Percentiles rank a stretch among this genome's conserved stretches.
These are phyloP conservation scores for Chloroceryle aenea DNA, from an alignment of 2,113 vertebrate species.

Conservation along the genomic window DNA sequence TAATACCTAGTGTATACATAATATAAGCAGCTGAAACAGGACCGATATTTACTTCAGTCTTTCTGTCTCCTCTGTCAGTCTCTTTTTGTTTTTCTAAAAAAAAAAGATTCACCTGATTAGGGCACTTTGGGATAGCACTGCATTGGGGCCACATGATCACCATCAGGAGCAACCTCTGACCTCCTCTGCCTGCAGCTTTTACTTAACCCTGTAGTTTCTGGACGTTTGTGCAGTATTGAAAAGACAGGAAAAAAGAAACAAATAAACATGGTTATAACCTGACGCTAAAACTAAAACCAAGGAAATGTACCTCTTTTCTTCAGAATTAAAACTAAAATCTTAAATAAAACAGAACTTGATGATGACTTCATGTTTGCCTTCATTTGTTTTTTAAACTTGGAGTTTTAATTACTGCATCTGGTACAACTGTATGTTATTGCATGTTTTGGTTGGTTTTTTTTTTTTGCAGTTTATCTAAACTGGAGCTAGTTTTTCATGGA, in stretches of 20 bases:
- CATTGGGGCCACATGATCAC: constrained; percentile 79
- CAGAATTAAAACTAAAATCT: constrained; percentile 98
- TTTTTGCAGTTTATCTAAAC: neutral
- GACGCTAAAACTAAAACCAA: constrained; percentile 87
- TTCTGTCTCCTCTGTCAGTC: constrained; percentile 77
- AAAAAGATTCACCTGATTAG: constrained; percentile 60
- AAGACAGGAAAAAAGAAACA: constrained; percentile 89
- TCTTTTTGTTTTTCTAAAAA: constrained; percentile 56
- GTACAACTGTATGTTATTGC: neutral
- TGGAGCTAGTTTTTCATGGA: neutral
- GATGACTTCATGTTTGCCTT: constrained; percentile 69
- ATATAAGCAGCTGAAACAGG: constrained; percentile 77
- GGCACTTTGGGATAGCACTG: constrained; percentile 80
- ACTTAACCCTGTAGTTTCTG: constrained; percentile 86
- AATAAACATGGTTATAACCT: constrained; percentile 88
- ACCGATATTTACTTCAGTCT: constrained; percentile 75
- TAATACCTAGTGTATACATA: constrained; percentile 75
- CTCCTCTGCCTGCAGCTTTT: constrained; percentile 85
- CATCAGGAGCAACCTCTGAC: constrained; percentile 83
- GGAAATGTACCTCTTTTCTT: constrained; percentile 96
- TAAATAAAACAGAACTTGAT: constrained; percentile 99
- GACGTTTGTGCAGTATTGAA: constrained; percentile 93
- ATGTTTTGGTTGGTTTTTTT: neutral
- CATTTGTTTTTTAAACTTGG: constrained; percentile 9
- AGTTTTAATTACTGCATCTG: neutral